These are phyloP conservation scores for Bombylius major DNA, from an alignment of 2,888 invertebrate species.

Conservation along the genomic window DNA sequence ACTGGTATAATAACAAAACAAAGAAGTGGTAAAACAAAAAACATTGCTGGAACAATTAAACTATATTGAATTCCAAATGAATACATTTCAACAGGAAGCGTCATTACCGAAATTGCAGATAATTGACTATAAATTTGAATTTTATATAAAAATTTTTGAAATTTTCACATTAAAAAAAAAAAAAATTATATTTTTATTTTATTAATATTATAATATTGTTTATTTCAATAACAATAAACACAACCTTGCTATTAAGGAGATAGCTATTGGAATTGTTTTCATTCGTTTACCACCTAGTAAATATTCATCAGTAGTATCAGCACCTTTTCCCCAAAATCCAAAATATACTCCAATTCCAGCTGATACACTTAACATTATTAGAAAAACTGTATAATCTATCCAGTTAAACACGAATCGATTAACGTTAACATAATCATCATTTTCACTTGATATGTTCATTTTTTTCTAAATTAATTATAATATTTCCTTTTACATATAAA, in stretches of 20 bases:
- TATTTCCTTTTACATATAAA: no score
- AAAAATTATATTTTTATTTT: no score
- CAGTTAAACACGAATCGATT: slow-evolving; percentile 7
- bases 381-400: slow-evolving; percentile 40
- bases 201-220: no score
- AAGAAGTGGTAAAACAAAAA: slow-evolving; percentile 22
- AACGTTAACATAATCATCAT: neutral
- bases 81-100: slow-evolving; percentile 39
- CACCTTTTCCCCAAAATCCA: slow-evolving; percentile 33
- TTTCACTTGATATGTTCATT: slow-evolving; percentile 4
- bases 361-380: slow-evolving; percentile 37
- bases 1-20: slow-evolving; percentile 34
- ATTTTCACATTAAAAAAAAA: neutral
- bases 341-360: slow-evolving; percentile 42
- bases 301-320: slow-evolving; percentile 29
- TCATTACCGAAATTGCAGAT: slow-evolving; percentile 39
- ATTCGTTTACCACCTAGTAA: slow-evolving; percentile 40
- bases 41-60: slow-evolving; percentile 27
- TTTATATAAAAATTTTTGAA: neutral
- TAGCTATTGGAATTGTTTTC: slow-evolving; percentile 43
- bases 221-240: neutral
- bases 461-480: neutral
- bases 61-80: slow-evolving; percentile 35
- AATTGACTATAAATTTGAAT: slow-evolving; percentile 28
- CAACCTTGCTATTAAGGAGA: slow-evolving; percentile 42